Percentiles rank a stretch among this genome's conserved stretches.
Evolutionary conservation across 2,113 vertebrate species (phyloP).

Genomic region (Cryptoleucopteryx plumbea): DNA sequence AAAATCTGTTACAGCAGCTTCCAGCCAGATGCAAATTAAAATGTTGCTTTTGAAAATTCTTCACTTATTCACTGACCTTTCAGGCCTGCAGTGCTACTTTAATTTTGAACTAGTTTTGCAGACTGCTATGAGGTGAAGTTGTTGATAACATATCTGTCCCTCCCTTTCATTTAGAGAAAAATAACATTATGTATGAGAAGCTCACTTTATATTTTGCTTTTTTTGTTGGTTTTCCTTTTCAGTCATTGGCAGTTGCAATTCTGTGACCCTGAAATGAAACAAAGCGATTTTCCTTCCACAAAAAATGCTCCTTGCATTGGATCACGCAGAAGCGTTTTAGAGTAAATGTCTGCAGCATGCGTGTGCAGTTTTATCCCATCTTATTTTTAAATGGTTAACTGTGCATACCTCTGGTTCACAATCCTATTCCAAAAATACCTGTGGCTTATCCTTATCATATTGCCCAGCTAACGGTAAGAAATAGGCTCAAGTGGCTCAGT

Average conservation of each 20-base stretch:
- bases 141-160: not conserved
- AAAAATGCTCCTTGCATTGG: not conserved
- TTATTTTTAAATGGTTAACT: constrained; percentile 20
- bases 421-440: constrained; percentile 58
- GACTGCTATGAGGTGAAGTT: not conserved
- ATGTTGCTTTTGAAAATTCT: not conserved
- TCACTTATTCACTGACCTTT: not conserved
- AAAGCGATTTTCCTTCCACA: not conserved
- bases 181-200: not conserved
- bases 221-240: not conserved
- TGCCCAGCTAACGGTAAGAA: constrained; percentile 35
- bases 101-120: not conserved
- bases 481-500: constrained; percentile 53
- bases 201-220: not conserved
- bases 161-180: not conserved
- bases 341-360: not conserved
- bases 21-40: not conserved
- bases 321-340: not conserved
- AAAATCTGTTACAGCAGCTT: not conserved
- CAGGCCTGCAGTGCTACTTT: rapidly evolving
- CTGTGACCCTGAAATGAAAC: not conserved
- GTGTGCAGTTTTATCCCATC: not conserved
- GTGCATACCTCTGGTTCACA: not conserved
- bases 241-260: not conserved
- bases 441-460: constrained; percentile 57